A percentile compares a stretch with the other conserved stretches of the same genome.
These are phyloP conservation scores for Sesia apiformis DNA, from an alignment of 2,888 invertebrate genomes.

Conservation along the genomic window DNA sequence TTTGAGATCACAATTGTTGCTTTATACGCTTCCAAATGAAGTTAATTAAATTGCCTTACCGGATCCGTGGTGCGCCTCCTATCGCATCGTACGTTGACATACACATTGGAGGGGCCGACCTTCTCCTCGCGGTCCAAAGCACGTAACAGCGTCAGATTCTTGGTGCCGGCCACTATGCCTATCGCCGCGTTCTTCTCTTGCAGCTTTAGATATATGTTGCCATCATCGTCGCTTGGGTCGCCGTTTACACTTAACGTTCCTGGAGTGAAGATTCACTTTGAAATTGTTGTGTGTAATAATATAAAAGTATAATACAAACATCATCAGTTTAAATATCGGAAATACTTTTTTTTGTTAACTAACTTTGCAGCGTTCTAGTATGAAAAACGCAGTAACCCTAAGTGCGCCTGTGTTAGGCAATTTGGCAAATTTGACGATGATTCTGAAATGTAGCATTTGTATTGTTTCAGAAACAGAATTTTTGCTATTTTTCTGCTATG, in stretches of 20 bases:
- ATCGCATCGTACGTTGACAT: slow-evolving; percentile 90
- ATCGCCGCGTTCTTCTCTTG: slow-evolving; percentile 88
- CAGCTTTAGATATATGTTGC: slow-evolving; percentile 85
- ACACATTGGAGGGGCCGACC: slow-evolving; percentile 87
- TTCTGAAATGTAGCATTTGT: too few relatives aligned
- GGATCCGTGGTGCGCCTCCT: slow-evolving; percentile 85
- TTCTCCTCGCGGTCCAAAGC: slow-evolving; percentile 90
- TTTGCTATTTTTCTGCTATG: too few relatives aligned
- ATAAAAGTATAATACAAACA: too few relatives aligned
- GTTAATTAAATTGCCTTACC: slow-evolving; percentile 51
- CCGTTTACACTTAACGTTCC: slow-evolving; percentile 86
- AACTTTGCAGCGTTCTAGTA: too few relatives aligned
- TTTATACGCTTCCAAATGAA: background rate
- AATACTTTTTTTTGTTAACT: too few relatives aligned
- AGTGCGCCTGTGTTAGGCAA: too few relatives aligned
- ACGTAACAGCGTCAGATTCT: slow-evolving; percentile 85
- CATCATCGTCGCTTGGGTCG: slow-evolving; percentile 80
- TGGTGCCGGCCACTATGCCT: slow-evolving; percentile 82
- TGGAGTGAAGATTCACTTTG: slow-evolving; percentile 16
- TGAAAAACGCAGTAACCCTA: too few relatives aligned
- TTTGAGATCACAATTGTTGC: too few relatives aligned
- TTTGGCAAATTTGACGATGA: too few relatives aligned
- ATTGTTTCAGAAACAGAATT: too few relatives aligned
- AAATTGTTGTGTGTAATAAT: too few relatives aligned
- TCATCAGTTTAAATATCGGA: too few relatives aligned